These are phyloP conservation scores for Melitaea cinxia DNA, from an alignment of 1,140 invertebrate genomes.

Conservation along the genomic window DNA sequence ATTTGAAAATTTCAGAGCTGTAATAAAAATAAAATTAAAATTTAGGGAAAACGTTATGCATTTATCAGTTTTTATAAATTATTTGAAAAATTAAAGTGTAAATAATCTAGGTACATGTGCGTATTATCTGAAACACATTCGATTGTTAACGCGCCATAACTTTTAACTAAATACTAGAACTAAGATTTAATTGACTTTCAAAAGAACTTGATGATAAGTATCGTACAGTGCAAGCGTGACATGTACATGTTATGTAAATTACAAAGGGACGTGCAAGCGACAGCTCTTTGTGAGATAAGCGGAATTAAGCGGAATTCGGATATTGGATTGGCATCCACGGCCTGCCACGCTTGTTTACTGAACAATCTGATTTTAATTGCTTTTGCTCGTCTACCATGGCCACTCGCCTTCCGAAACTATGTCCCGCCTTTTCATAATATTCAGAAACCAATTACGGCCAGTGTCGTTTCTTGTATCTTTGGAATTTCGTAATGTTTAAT, in stretches of 20 bases:
- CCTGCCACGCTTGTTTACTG: constrained; percentile 55
- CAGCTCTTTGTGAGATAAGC: constrained; percentile 65
- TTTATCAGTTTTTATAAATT: too few species aligned
- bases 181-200: not conserved
- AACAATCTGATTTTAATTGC: constrained; percentile 75
- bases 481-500: not conserved
- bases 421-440: constrained; percentile 4
- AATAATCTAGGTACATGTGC: too few species aligned
- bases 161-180: not conserved
- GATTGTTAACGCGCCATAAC: too few species aligned
- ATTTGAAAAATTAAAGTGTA: too few species aligned
- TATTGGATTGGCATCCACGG: constrained; percentile 67
- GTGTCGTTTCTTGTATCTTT: not conserved
- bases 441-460: constrained; percentile 8
- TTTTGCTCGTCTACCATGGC: constrained; percentile 39
- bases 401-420: constrained; percentile 11
- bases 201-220: not conserved
- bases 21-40: too few species aligned
- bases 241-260: constrained; percentile 9
- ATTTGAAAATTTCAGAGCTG: too few species aligned
- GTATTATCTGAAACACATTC: too few species aligned
- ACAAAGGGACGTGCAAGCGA: constrained; percentile 46
- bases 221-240: constrained; percentile 4
- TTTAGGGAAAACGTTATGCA: too few species aligned
- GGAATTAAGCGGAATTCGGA: constrained; percentile 64